Base-by-base conservation (phyloP, 2,113 vertebrate species). In the Pelmatolapia mariae region DNA sequence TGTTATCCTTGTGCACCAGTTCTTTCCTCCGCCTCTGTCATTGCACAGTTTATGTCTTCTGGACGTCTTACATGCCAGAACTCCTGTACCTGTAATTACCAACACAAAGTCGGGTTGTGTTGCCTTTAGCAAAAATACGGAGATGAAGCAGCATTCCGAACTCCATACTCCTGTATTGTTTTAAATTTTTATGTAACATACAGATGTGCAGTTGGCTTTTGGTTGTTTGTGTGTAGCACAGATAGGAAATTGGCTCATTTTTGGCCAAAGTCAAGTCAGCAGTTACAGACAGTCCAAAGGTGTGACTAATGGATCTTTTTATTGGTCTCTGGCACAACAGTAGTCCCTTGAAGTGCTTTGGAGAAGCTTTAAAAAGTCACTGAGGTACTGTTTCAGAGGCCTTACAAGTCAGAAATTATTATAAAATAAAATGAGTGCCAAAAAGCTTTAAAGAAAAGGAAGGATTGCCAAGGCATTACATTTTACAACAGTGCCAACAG, bases 361-460 rank as follows among this genome's bases (percentile, higher is more conserved):
- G 86, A 81, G 85, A 91, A 91, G 83, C 83, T 89, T 92, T 85
- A 53, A 92, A 94, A 94, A 93, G 93, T 95, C 93, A 94, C 29
- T 76, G 89, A 89, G 94, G 91, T 95, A 92, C 76, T 88, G 91
- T 95, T 95, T 93, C 95, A 95, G 63, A 94, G 86, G 91, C 93
- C 79, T 84, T 89, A 90, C 93, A 93, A 86, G 93, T 95, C 90
- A 91, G 83, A 92, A 92, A 95, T 95, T 8, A 92, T 91, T 92
- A 79, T 83, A 93, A 92, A 91, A 89, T 84, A 26, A 91, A 93
- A 90, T 71, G 88, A 85, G 66, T 91, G 91, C 93, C 92, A 92
- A 36, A 83, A 91, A 87, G 83, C 91, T 93, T 91, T 43, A 73
- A 92, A 91, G 89, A 94, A 95, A 95, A 87, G 82, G 43, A 85